Evolutionary conservation across 2,888 invertebrate genomes (phyloP).

Genomic region (Scelioninae gen. 1): DNA sequence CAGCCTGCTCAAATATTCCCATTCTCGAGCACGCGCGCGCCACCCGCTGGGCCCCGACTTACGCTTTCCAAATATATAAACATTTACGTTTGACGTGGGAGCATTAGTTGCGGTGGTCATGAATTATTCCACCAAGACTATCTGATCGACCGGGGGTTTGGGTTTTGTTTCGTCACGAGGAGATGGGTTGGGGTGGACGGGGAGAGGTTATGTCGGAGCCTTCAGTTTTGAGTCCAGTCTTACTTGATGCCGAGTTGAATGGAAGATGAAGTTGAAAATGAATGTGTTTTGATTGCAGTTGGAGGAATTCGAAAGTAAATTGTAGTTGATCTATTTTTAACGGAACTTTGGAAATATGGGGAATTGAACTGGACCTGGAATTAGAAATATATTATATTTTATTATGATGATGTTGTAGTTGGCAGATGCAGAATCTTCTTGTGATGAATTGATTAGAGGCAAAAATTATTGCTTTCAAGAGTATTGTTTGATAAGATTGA

Average conservation of each 20-base stretch:
- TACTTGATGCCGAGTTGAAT: neutral
- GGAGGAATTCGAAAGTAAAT: too few relatives aligned
- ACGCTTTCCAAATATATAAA: conserved; percentile 56
- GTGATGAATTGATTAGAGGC: too few relatives aligned
- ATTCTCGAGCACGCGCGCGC: conserved; percentile 42
- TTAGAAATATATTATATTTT: too few relatives aligned
- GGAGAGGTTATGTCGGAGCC: neutral
- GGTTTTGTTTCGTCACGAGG: conserved; percentile 5
- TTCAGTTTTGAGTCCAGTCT: neutral
- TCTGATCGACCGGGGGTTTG: conserved; percentile 8
- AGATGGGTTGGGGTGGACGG: too few relatives aligned
- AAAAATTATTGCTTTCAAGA: too few relatives aligned
- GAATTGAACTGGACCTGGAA: too few relatives aligned
- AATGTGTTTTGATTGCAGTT: too few relatives aligned
- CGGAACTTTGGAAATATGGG: too few relatives aligned
- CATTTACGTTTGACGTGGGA: conserved; percentile 47
- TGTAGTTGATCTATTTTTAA: too few relatives aligned
- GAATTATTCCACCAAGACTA: conserved; percentile 36
- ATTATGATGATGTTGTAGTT: too few relatives aligned
- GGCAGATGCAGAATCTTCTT: too few relatives aligned
- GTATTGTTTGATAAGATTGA: too few relatives aligned
- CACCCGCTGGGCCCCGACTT: conserved; percentile 30
- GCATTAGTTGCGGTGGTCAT: conserved; percentile 57
- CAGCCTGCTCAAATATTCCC: conserved; percentile 73
- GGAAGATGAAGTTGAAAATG: neutral